A percentile compares a stretch with the other conserved stretches of the same genome.
Evolutionary conservation across 2,888 invertebrate genomes (phyloP).

Genomic region (Hesperia comma): DNA sequence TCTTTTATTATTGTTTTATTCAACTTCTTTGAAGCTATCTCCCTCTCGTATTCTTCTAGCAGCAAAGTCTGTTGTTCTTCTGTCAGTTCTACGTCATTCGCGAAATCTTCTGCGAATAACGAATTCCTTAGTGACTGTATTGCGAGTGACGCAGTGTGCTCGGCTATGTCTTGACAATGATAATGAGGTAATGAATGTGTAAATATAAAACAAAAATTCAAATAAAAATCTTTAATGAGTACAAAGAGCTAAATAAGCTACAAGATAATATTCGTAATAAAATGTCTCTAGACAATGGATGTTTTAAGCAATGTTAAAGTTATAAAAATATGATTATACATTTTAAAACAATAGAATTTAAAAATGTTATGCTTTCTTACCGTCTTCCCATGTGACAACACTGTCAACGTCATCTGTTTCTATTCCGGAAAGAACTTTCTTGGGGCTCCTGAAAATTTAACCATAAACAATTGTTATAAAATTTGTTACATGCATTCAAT

Average conservation of each 20-base stretch:
- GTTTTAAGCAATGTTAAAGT: neutral
- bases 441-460: constrained; percentile 65
- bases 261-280: neutral
- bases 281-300: neutral
- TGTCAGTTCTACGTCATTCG: constrained; percentile 86
- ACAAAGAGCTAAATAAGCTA: constrained; percentile 15
- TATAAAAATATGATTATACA: constrained; percentile 21
- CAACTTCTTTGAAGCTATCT: constrained; percentile 78
- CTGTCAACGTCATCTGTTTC: constrained; percentile 57
- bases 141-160: neutral
- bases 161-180: neutral
- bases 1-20: constrained; percentile 56
- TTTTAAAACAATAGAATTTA: neutral
- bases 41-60: constrained; percentile 87
- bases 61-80: constrained; percentile 88
- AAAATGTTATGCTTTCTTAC: constrained; percentile 57
- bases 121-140: constrained; percentile 23
- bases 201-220: constrained; percentile 19
- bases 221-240: constrained; percentile 31
- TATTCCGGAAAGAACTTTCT: constrained; percentile 65
- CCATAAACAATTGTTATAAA: neutral
- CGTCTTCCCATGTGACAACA: constrained; percentile 77
- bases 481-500: no score
- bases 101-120: constrained; percentile 84
- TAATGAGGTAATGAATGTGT: constrained; percentile 4